Evolutionary conservation across 2,888 invertebrate species (phyloP), one percentile per base, ranked within the genome.

Genomic region (Seira musarum): DNA sequence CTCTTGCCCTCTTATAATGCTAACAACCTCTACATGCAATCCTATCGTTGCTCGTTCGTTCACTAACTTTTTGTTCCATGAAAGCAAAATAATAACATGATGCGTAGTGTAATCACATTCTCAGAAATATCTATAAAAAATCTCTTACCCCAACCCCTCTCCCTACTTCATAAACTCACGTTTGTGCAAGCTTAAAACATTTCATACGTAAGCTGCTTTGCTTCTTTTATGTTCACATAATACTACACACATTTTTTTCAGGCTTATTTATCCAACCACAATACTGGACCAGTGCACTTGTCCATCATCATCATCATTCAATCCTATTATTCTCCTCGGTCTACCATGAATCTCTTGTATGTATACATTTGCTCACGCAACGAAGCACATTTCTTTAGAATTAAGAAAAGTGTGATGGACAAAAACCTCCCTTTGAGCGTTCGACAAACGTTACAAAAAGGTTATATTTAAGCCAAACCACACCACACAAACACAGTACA

Each of bases 11-110:
- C 80, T 80, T 73, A 73, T 69, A 80, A 80, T 46, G 80, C 80
- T 80, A 80, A 80, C 80, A 80, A 80, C 80, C 80, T 80, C 80
- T 57, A 67, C 80, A 80, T 80, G 80, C 80, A 80, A 80, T 74
- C 73, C 80, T 73, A 73, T 80, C 80, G 30, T 30, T 30, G n/a
- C n/a, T 30, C 30, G 80, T 80, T 80, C 74, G 74, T 74, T 80
- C 80, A 69, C 74, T 74, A 74, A 24, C 74, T 66, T 22, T 53
- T 66, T 30, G 35, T 49, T 74, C 66, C 74, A 74, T 74, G 66
- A 74, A 74, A 67, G 30, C 53, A 67, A 25, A 72, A 57, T 60
- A 60, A 60, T 60, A 60, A 60, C n/a, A 60, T 60, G 60, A 60
- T 60, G 60, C 60, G 60, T 60, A 49, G 49, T 73, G 60, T 80